Base-by-base conservation (phyloP, 2,113 vertebrate species). In the Oncorhynchus keta region DNA sequence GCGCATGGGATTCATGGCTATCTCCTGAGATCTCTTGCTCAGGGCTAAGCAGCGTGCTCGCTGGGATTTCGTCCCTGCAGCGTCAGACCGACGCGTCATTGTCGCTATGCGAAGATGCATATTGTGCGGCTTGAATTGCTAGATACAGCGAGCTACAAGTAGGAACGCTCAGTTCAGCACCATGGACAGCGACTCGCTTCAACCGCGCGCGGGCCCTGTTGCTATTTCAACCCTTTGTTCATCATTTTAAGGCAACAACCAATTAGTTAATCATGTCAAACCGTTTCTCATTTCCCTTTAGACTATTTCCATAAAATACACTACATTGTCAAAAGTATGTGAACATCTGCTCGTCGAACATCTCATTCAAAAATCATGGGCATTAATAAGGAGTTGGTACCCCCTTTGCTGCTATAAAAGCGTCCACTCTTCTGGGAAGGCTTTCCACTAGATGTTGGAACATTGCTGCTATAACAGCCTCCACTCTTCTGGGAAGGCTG, bases 131-230 rank as follows among this genome's bases (percentile, higher is more conserved):
- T 61, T 18, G 28, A 20, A 20, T 55, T 1, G 28, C 48, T 67
- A 26, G 18, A 32, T 75, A n/a, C 62, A 48, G 9, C 16, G 45
- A 20, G 64, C 62, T 30, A 26, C 73, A 39, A 68, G 48, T 69
- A 65, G 18, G 39, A 57, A 65, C 26, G 3, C 8, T 59, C 48
- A 20, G 59, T 82, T 83, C 85, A 86, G 86, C 1, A 87, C 85
- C 81, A 61, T 14, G 75, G 85, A 89, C 76, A 89, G 88, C 5
- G 77, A 79, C 70, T 7, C 8, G 20, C 24, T 57, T 51, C 28
- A 9, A 8, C 1, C 2, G 39, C 20, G 1, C 12, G 3, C 20
- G 3, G n/a, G 59, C 7, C 77, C 79, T 85, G 81, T 83, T 87
- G 81, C 75, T 74, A 51, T 68, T 13, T 57, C 51, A 16, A 24